These are phyloP conservation scores for Oenanthe melanoleuca DNA, from an alignment of 2,113 vertebrate species.

Conservation along the genomic window DNA sequence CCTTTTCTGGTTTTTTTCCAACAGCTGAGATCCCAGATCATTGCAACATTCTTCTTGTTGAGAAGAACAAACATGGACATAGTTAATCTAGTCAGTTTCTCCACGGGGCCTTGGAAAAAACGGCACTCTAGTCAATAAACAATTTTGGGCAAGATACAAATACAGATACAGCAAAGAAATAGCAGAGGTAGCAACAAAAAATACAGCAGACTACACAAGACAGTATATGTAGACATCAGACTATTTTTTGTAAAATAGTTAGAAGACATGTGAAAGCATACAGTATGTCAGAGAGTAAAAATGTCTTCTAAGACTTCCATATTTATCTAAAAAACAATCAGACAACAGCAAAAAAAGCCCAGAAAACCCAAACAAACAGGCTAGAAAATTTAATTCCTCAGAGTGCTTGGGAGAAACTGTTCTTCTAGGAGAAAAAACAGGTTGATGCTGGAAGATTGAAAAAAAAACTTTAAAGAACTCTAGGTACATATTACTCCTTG, in stretches of 20 bases:
- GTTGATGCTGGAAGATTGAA: background rate
- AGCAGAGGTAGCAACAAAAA: background rate
- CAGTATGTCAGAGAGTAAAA: background rate
- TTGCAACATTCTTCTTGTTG: background rate
- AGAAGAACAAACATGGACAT: background rate
- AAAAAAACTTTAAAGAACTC: background rate
- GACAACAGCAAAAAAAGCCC: background rate
- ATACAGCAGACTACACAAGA: background rate
- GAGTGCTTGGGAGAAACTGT: background rate
- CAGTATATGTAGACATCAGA: background rate
- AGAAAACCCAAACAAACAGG: background rate
- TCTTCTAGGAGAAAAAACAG: background rate
- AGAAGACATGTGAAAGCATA: background rate
- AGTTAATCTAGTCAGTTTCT: background rate
- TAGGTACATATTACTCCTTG: background rate
- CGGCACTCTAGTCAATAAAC: background rate
- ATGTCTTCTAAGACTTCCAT: background rate
- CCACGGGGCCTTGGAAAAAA: background rate
- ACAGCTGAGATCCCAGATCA: background rate
- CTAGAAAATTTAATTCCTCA: background rate
- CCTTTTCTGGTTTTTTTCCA: background rate
- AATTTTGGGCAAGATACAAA: background rate
- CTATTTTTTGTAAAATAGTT: background rate
- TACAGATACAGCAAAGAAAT: background rate
- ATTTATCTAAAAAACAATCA: background rate